phyloP scores from a whole-genome alignment of 2,797 vertebrate genomes.

The Spinus pinus region DNA sequence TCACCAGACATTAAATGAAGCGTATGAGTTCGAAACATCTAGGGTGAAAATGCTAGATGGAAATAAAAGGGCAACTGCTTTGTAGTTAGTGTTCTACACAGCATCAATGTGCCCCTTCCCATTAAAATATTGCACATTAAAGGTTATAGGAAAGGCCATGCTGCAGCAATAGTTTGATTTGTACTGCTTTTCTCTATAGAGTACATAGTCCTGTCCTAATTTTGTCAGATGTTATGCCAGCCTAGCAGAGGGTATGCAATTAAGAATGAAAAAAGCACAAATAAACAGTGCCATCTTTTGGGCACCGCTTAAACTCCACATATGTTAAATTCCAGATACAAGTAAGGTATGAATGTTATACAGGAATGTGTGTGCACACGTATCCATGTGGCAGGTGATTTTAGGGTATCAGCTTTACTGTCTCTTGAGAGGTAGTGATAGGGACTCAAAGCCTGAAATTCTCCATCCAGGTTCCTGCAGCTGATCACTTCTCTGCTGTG shows the following conservation, averaged over 20 bases:
- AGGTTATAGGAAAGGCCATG: conserved; percentile 36
- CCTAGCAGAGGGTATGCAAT: not conserved
- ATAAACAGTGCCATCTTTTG: conserved; percentile 81
- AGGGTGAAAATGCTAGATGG: not conserved
- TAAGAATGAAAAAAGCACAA: conserved; percentile 61
- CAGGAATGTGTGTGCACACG: not conserved
- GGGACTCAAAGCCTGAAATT: not conserved
- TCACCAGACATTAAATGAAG: conserved; percentile 17
- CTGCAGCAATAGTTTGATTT: conserved; percentile 53
- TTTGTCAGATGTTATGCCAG: conserved; percentile 39
- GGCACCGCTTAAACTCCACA: conserved; percentile 53
- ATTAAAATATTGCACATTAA: not conserved
- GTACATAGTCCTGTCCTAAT: conserved; percentile 15
- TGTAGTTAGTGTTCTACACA: conserved; percentile 17
- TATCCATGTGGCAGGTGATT: not conserved
- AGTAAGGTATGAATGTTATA: not conserved
- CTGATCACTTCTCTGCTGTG: not conserved
- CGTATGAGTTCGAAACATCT: not conserved
- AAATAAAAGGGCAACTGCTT: conserved; percentile 48
- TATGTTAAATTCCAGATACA: not conserved
- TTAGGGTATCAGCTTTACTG: not conserved
- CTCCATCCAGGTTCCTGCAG: not conserved
- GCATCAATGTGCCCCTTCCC: conserved; percentile 3
- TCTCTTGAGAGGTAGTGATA: not conserved
- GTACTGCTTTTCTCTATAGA: not conserved